phyloP scores from a whole-genome alignment of 2,888 invertebrate genomes.

The Agrochola lota region DNA sequence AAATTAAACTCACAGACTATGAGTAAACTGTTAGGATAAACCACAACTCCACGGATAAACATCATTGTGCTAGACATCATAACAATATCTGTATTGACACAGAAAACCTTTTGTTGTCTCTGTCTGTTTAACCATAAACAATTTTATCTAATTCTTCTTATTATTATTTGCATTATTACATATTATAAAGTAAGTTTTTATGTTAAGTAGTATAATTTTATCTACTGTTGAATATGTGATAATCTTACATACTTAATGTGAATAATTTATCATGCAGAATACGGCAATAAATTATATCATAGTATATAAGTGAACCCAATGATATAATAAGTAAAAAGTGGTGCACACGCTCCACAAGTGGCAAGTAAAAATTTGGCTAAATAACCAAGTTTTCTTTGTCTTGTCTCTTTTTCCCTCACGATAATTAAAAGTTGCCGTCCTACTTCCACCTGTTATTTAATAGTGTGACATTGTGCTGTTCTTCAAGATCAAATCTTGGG shows the following conservation, averaged over 20 bases:
- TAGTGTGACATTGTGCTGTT: neutral
- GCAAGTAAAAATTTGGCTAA: too few relatives aligned
- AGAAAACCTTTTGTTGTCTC: neutral
- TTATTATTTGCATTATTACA: neutral
- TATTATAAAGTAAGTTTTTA: neutral
- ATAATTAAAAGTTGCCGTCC: neutral
- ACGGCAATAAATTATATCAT: neutral
- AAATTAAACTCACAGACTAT: too few relatives aligned
- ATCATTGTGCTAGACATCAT: conserved; percentile 3
- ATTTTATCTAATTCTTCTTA: neutral
- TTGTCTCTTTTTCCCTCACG: neutral
- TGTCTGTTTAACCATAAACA: neutral
- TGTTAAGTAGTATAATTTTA: too few relatives aligned
- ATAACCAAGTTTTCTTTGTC: neutral
- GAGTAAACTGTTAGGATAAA: neutral
- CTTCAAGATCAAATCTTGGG: neutral
- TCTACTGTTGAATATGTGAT: neutral
- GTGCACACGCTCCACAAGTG: too few relatives aligned
- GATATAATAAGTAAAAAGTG: too few relatives aligned
- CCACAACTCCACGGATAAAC: conserved; percentile 7
- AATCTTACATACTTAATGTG: neutral
- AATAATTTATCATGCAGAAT: neutral
- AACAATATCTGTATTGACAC: conserved; percentile 2
- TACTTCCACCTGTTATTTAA: neutral
- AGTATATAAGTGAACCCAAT: neutral